A percentile compares a stretch with the other conserved stretches of the same genome.
Evolutionary conservation across 2,113 vertebrate species (phyloP).

Genomic region (Trachemys scripta): DNA sequence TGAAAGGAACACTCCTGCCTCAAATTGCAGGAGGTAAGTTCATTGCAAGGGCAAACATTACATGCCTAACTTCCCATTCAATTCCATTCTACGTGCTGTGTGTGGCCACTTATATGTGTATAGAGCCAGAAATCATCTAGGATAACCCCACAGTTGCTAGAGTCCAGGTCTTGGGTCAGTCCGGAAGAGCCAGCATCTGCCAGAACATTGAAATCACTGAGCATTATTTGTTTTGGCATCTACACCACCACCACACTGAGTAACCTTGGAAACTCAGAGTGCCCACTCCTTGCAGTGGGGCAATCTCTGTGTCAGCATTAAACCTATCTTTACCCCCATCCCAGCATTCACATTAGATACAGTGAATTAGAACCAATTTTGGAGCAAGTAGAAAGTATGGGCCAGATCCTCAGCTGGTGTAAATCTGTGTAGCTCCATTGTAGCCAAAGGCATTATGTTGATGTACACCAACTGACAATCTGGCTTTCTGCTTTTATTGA

Average conservation of each 20-base stretch:
- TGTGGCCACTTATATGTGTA: neutral
- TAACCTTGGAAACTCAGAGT: neutral
- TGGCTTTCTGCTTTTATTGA: neutral
- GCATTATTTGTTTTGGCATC: neutral
- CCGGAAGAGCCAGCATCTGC: neutral
- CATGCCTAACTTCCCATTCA: neutral
- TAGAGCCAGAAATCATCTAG: neutral
- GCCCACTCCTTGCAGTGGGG: no score
- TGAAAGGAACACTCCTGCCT: neutral
- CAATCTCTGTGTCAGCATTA: neutral
- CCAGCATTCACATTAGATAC: neutral
- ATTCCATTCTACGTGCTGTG: neutral
- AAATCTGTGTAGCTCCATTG: neutral
- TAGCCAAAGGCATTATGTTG: neutral
- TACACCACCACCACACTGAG: neutral
- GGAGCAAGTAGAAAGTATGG: neutral
- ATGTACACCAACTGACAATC: neutral
- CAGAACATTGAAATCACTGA: neutral
- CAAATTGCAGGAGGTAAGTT: neutral
- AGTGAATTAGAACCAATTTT: neutral
- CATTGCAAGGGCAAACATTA: neutral
- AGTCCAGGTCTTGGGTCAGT: neutral
- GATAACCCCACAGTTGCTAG: neutral
- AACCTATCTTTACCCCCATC: neutral
- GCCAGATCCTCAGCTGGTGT: neutral